Evolutionary conservation across 2,113 vertebrate genomes (phyloP), one percentile per base, ranked within the genome.

Genomic region (Jaculus jaculus): DNA sequence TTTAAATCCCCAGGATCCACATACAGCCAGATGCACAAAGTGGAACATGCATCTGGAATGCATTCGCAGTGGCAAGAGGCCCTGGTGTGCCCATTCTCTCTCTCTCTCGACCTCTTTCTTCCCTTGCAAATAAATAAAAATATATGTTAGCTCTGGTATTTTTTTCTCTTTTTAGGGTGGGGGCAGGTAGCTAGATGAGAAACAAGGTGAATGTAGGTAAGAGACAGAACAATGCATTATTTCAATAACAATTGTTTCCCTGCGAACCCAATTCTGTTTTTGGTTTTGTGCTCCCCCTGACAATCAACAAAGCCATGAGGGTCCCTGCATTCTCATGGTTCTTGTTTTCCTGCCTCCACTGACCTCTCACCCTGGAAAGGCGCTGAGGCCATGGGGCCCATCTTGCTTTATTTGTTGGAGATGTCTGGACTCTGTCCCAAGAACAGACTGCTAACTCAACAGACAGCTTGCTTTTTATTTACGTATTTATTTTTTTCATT

Each of bases 381-480:
- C 42, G 63, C 77, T 86, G 95, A 92, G 96, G 23, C 71, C 65
- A 72, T 79, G 69, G 68, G 61, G 80, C 71, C 81, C 77, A 86
- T 90, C 83, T 97, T 91, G 71, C 91, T 91, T 80, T 92, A 94
- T 47, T 91, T 87, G 21, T 92, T 95, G 94, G 95, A 95, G 83
- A 94, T 83, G 92, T 84, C 78, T 84, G 89, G 94, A 91, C 42
- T 96, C 89, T 95, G 24, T 80, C 71, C 94, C 93, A 97, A 96
- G 96, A 95, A 93, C 93, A 71, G 92, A 96, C 95, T 83, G 68
- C 79, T 96, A 93, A 96, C 97, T 96, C 97, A 82, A 86, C 89
- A 84, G 93, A 95, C 71, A n/a, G 9, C 84, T 92, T 87, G 84
- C 8, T 85, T 96, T 93, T 28, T 15, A 2, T 47, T 37, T 66